These are phyloP conservation scores for Paratilapia polleni DNA, from an alignment of 2,113 vertebrate species.

Conservation along the genomic window DNA sequence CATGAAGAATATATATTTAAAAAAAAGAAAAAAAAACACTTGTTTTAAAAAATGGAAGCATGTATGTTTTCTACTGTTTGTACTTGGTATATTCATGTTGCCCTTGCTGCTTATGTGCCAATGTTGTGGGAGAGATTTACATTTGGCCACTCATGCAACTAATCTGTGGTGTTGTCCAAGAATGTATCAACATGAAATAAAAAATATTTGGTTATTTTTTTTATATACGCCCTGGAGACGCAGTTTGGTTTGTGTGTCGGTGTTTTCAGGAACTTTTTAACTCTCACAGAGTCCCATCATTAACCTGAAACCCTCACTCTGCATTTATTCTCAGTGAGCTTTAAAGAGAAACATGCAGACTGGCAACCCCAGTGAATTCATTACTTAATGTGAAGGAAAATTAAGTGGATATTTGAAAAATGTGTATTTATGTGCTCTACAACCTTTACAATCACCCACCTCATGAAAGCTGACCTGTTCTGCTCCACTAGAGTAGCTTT, in stretches of 20 bases:
- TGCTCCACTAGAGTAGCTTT: not conserved
- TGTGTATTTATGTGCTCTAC: not conserved
- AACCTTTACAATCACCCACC: not conserved
- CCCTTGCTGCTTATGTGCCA: conserved; percentile 85
- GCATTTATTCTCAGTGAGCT: too few species aligned
- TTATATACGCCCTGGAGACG: conserved; percentile 59
- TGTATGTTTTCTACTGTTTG: conserved; percentile 87
- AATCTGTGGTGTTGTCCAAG: conserved; percentile 84
- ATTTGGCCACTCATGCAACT: conserved; percentile 85
- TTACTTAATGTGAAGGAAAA: too few species aligned
- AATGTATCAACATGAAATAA: conserved; percentile 85
- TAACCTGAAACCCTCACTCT: too few species aligned
- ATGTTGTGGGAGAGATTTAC: conserved; percentile 80
- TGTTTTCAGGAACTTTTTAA: too few species aligned
- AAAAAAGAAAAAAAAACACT: conserved; percentile 69
- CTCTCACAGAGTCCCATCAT: too few species aligned
- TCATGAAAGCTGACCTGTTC: too few species aligned
- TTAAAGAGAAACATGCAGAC: too few species aligned
- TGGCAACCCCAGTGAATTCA: too few species aligned
- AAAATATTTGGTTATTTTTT: conserved; percentile 82
- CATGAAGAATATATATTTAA: conserved; percentile 81
- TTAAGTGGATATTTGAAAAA: too few species aligned
- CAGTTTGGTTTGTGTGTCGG: not conserved
- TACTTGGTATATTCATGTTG: conserved; percentile 83
- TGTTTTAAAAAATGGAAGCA: conserved; percentile 75